phyloP scores from a whole-genome alignment of 1,140 invertebrate species.

The Trichonephila clavipes region DNA sequence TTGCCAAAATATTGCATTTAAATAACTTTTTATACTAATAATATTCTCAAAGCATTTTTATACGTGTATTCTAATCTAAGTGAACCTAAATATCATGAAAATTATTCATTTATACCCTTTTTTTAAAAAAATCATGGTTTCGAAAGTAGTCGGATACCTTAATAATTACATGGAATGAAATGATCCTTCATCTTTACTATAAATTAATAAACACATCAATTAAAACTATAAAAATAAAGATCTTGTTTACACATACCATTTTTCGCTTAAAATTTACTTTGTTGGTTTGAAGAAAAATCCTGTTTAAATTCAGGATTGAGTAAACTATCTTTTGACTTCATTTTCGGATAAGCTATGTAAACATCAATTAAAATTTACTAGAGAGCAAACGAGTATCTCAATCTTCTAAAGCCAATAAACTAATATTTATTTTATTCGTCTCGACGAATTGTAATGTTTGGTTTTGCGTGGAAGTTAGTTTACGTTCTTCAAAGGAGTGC shows the following conservation, averaged over 20 bases:
- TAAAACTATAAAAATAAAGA: background rate
- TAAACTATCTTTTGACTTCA: background rate
- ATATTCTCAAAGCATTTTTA: too few species aligned
- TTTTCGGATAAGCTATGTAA: background rate
- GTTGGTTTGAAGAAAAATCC: background rate
- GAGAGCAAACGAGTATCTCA: background rate
- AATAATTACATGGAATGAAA: too few species aligned
- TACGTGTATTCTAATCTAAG: too few species aligned
- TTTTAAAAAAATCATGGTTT: too few species aligned
- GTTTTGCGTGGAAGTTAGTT: background rate
- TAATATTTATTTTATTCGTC: background rate
- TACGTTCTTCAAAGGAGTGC: background rate
- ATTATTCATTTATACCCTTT: too few species aligned
- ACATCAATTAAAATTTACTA: background rate
- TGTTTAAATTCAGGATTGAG: background rate
- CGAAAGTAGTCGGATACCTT: too few species aligned
- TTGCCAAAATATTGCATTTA: too few species aligned
- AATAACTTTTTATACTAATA: too few species aligned
- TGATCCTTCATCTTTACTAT: too few species aligned
- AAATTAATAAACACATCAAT: too few species aligned
- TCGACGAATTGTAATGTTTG: background rate
- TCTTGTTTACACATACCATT: background rate
- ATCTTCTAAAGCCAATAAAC: slow-evolving; percentile 5
- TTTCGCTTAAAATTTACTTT: background rate
- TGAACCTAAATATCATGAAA: too few species aligned